phyloP scores from a whole-genome alignment of 2,113 vertebrate species.

The Lonchura striata region DNA sequence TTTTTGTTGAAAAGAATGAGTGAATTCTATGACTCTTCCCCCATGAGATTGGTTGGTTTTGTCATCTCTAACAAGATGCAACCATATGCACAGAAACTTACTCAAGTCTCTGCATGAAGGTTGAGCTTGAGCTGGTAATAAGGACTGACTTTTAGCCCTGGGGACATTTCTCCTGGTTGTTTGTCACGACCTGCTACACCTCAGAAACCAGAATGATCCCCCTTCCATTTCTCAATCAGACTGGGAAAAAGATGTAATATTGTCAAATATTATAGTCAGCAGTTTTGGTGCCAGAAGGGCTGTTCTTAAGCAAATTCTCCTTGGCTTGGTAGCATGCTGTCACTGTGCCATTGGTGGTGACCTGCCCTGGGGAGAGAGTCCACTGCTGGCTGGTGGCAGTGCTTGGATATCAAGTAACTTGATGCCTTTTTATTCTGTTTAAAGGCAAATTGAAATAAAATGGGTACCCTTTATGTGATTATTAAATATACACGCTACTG shows the following conservation, averaged over 20 bases:
- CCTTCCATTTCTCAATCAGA: not conserved
- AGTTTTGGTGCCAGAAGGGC: not conserved
- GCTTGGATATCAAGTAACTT: not conserved
- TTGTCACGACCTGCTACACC: not conserved
- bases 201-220: not conserved
- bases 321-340: not conserved
- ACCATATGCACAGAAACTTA: not conserved
- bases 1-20: not conserved
- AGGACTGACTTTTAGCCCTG: not conserved
- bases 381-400: not conserved
- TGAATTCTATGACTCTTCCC: not conserved
- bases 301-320: not conserved
- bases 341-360: fast-evolving
- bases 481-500: fast-evolving
- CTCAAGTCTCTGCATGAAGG: not conserved
- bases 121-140: not conserved
- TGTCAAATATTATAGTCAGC: not conserved
- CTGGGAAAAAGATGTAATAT: not conserved
- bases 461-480: not conserved
- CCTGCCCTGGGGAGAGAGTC: not conserved
- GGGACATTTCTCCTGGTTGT: not conserved
- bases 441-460: not conserved
- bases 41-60: not conserved
- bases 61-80: not conserved
- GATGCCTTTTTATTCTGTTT: not conserved